These are phyloP conservation scores for Ovibos moschatus DNA, from an alignment of 2,113 vertebrate genomes.

Conservation along the genomic window DNA sequence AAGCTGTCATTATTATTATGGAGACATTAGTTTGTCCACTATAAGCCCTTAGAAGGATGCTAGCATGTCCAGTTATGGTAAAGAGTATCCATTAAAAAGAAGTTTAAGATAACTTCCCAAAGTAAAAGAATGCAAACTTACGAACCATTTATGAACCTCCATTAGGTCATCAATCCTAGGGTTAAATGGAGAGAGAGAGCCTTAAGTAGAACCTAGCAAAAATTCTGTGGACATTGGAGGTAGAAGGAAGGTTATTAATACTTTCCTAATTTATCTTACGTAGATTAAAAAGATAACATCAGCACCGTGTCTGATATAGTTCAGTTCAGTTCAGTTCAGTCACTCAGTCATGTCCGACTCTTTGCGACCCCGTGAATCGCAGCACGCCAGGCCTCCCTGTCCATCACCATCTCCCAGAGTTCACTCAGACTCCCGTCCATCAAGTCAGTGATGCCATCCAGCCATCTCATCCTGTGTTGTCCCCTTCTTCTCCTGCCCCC, in stretches of 20 bases:
- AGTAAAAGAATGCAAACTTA: background rate
- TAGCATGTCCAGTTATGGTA: background rate
- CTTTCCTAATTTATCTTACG: background rate
- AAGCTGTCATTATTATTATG: background rate
- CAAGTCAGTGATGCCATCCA: no score
- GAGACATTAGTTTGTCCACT: background rate
- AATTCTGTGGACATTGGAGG: background rate
- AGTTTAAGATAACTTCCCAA: background rate
- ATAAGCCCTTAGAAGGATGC: constrained; percentile 47
- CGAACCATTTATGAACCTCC: background rate
- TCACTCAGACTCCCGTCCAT: no score
- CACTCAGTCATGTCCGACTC: no score
- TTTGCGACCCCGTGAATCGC: fast-evolving
- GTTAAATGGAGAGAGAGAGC: background rate
- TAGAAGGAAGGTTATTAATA: background rate
- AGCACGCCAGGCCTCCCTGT: no score
- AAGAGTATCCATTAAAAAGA: background rate
- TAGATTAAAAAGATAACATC: background rate
- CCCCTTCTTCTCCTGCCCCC: no score
- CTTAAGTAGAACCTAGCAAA: background rate
- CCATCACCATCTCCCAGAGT: no score
- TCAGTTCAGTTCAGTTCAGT: no score
- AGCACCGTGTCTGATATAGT: background rate
- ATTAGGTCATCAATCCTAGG: background rate
- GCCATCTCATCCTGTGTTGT: no score